Evolutionary conservation across 2,888 invertebrate species (phyloP).

Genomic region (Eurois occulta): DNA sequence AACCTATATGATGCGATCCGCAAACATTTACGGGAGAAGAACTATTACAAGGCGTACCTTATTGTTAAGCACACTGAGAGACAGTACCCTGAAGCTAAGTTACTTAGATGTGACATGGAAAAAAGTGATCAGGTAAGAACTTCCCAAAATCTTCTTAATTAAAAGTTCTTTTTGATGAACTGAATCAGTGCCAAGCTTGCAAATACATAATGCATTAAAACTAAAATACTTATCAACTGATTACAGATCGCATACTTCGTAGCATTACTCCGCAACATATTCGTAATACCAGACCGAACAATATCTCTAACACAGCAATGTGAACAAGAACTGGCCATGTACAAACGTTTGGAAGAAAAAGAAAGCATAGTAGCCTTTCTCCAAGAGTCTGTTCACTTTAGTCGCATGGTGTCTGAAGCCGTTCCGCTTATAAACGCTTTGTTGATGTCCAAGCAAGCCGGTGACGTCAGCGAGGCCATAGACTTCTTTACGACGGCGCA

Average conservation of each 20-base stretch:
- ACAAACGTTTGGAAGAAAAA: slow-evolving; percentile 90
- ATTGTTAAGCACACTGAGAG: slow-evolving; percentile 87
- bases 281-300: slow-evolving; percentile 81
- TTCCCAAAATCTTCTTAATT: not conserved
- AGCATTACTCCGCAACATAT: slow-evolving; percentile 85
- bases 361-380: slow-evolving; percentile 93
- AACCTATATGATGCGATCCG: slow-evolving; percentile 86
- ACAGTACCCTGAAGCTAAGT: slow-evolving; percentile 86
- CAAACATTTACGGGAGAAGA: slow-evolving; percentile 84
- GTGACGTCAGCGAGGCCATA: slow-evolving; percentile 97
- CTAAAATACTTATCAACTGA: not conserved
- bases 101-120: slow-evolving; percentile 86
- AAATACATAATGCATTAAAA: slow-evolving; percentile 2
- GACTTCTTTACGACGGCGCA: slow-evolving; percentile 96
- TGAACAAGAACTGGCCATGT: slow-evolving; percentile 84
- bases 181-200: not conserved
- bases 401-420: slow-evolving; percentile 84
- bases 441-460: slow-evolving; percentile 93
- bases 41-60: slow-evolving; percentile 89
- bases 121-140: slow-evolving; percentile 86
- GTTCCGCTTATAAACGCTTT: slow-evolving; percentile 92
- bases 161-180: not conserved
- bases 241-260: slow-evolving; percentile 87
- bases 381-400: slow-evolving; percentile 91
- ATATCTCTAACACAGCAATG: slow-evolving; percentile 83